Evolutionary conservation across 2,113 vertebrate genomes (phyloP).

Genomic region (Apus apus): DNA sequence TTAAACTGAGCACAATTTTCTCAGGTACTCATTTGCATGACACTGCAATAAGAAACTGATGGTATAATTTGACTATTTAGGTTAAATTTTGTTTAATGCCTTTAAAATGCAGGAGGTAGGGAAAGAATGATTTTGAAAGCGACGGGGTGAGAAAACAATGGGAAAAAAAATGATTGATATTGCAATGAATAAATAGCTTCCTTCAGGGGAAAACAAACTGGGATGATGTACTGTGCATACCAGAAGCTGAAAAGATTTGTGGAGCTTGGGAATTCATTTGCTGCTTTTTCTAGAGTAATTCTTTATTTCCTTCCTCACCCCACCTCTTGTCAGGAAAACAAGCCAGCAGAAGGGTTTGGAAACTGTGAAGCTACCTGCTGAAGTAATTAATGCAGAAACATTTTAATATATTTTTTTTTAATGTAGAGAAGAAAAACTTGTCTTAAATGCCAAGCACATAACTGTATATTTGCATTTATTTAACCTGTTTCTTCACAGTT

Average conservation of each 20-base stretch:
- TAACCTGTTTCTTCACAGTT: background rate
- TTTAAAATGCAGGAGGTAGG: background rate
- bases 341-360: background rate
- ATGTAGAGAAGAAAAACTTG: background rate
- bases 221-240: background rate
- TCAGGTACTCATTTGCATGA: background rate
- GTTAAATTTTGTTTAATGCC: background rate
- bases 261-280: background rate
- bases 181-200: background rate
- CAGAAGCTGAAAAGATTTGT: constrained; percentile 9
- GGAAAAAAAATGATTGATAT: background rate
- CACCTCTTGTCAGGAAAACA: background rate
- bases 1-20: background rate
- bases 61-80: background rate
- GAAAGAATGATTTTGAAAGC: background rate
- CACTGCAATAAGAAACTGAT: background rate
- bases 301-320: background rate
- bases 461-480: background rate
- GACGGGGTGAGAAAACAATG: background rate
- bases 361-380: background rate
- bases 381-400: background rate
- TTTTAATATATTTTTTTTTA: background rate
- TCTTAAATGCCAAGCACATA: background rate
- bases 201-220: constrained; percentile 21
- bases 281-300: background rate